Conservation (phyloP, 2,797 vertebrate species). For the Todus mexicanus region DNA sequence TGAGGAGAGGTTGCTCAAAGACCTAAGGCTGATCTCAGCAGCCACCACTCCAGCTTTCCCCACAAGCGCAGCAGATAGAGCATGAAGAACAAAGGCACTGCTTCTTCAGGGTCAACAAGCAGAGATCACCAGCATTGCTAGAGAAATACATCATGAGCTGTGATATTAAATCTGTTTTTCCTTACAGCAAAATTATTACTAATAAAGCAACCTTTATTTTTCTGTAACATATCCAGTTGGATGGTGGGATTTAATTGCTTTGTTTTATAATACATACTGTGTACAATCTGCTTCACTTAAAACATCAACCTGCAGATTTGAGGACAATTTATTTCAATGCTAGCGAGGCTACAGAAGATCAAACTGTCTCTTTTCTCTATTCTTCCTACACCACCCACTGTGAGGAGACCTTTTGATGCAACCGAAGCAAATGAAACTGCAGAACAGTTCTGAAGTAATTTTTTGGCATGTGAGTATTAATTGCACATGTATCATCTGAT, state of each 20-base stretch:
- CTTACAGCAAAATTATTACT: neutral
- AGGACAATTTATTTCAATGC: neutral
- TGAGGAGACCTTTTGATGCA: neutral
- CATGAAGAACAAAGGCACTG: neutral
- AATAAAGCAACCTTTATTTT: neutral
- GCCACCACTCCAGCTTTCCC: neutral
- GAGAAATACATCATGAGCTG: neutral
- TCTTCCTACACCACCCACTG: constrained; percentile 12
- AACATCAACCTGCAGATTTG: neutral
- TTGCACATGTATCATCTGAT: neutral
- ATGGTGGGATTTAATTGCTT: neutral
- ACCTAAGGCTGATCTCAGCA: neutral
- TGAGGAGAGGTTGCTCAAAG: neutral
- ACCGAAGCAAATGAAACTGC: neutral
- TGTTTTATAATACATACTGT: neutral
- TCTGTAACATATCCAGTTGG: neutral
- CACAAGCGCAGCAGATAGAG: neutral
- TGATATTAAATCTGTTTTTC: neutral
- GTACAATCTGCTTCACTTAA: neutral
- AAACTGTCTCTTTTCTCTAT: neutral
- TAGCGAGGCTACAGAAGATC: neutral
- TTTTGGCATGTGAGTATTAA: neutral
- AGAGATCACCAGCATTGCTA: neutral
- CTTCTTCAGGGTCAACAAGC: neutral
- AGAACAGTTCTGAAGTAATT: neutral